phyloP scores from a whole-genome alignment of 2,888 invertebrate genomes.

The Agrypnus murinus region DNA sequence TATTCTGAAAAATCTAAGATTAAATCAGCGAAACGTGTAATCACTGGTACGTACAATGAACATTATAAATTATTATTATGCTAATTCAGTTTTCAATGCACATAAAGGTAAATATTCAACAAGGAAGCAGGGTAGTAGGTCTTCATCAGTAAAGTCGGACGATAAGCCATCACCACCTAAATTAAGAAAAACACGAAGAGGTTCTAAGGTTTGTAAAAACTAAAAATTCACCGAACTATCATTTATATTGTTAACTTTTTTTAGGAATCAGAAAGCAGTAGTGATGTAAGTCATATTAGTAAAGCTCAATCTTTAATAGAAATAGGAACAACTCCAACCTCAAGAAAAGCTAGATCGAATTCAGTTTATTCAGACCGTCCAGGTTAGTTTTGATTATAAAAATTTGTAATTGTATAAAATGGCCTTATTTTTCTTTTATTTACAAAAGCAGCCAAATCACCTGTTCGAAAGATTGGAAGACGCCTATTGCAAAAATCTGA shows the following conservation, averaged over 20 bases:
- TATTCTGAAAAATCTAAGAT: neutral
- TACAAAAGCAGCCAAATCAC: neutral
- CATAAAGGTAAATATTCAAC: neutral
- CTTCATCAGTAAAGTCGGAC: constrained; percentile 3
- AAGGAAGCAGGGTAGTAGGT: constrained; percentile 32
- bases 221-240: too few relatives aligned
- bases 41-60: neutral
- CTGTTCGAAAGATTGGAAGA: constrained; percentile 30
- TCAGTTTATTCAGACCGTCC: constrained; percentile 3
- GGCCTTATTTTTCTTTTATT: neutral
- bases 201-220: constrained; percentile 29
- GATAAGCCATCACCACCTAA: constrained; percentile 18
- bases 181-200: constrained; percentile 36
- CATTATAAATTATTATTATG: too few relatives aligned
- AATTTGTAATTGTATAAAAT: neutral
- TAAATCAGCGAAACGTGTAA: neutral
- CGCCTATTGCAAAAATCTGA: constrained; percentile 16
- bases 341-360: constrained; percentile 16
- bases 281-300: constrained; percentile 26
- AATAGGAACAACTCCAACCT: constrained; percentile 3
- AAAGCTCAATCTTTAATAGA: constrained; percentile 31
- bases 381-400: neutral
- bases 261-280: constrained; percentile 20
- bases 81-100: neutral
- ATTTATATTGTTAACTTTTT: constrained; percentile 26